phyloP scores from a whole-genome alignment of 2,113 vertebrate genomes.

The Larimichthys polyactis region DNA sequence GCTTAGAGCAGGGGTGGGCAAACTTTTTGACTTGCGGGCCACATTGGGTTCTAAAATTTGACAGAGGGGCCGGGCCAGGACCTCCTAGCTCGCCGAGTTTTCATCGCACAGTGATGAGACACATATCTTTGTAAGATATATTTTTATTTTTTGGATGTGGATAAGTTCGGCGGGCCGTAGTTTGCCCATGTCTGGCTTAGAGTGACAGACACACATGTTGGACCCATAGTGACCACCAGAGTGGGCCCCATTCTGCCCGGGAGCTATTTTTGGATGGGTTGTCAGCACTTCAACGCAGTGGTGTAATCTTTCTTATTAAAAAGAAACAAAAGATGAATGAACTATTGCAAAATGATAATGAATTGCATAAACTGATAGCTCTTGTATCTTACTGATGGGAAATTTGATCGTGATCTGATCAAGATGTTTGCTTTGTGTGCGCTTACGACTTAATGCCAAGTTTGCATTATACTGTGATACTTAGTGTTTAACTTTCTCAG shows the following conservation, averaged over 20 bases:
- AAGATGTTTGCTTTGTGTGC: not conserved
- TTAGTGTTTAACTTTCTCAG: not conserved
- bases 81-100: too few species aligned
- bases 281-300: conserved; percentile 30
- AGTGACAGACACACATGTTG: conserved; percentile 79
- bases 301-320: conserved; percentile 38
- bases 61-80: too few species aligned
- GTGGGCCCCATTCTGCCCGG: conserved; percentile 29
- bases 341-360: not conserved
- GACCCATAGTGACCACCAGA: conserved; percentile 46
- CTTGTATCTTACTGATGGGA: not conserved
- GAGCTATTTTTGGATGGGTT: conserved; percentile 69
- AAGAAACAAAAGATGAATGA: not conserved
- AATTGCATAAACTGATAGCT: not conserved
- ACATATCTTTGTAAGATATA: too few species aligned
- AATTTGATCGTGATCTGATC: conserved; percentile 5
- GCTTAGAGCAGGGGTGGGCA: too few species aligned
- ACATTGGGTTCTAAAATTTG: too few species aligned
- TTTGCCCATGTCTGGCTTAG: too few species aligned
- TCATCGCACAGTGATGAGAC: too few species aligned
- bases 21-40: too few species aligned
- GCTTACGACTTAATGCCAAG: not conserved
- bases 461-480: conserved; percentile 15
- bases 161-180: too few species aligned
- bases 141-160: too few species aligned